These are phyloP conservation scores for Lipophrys pholis DNA, from an alignment of 2,113 vertebrate genomes.

Conservation along the genomic window DNA sequence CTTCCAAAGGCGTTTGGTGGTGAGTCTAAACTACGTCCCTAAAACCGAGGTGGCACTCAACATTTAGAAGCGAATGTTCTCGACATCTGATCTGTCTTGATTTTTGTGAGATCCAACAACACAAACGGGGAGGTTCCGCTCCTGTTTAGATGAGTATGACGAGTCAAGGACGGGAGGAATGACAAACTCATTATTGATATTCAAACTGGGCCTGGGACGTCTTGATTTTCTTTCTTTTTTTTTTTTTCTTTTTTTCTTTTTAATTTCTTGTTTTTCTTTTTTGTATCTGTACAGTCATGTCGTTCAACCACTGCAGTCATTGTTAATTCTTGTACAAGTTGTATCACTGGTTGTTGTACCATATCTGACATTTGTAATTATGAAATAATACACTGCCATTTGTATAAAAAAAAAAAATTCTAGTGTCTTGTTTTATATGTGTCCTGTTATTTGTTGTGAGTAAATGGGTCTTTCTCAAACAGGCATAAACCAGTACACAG, in stretches of 20 bases:
- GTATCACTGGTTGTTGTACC: constrained; percentile 87
- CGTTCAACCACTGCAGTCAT: constrained; percentile 86
- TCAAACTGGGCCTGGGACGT: constrained; percentile 67
- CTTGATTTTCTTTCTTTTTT: constrained; percentile 53
- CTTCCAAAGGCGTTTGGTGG: constrained; percentile 29
- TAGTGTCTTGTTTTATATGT: constrained; percentile 59
- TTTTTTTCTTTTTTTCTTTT: constrained; percentile 5
- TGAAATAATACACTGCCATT: constrained; percentile 88
- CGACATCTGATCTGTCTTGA: constrained; percentile 29
- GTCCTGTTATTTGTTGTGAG: constrained; percentile 7
- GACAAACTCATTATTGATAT: constrained; percentile 54
- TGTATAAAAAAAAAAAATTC: constrained; percentile 78
- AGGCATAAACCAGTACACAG: no score
- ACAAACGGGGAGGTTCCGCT: constrained; percentile 20
- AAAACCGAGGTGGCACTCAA: constrained; percentile 7
- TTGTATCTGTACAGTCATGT: constrained; percentile 82
- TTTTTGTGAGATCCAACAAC: constrained; percentile 32
- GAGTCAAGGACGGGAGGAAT: constrained; percentile 36
- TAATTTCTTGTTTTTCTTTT: constrained; percentile 36
- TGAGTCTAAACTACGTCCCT: background rate
- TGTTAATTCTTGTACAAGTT: constrained; percentile 86
- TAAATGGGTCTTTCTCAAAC: background rate
- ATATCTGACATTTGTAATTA: constrained; percentile 87
- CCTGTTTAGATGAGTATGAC: constrained; percentile 36
- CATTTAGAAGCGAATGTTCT: constrained; percentile 25